phyloP scores from a whole-genome alignment of 1,140 invertebrate genomes.

The Microplitis demolitor region DNA sequence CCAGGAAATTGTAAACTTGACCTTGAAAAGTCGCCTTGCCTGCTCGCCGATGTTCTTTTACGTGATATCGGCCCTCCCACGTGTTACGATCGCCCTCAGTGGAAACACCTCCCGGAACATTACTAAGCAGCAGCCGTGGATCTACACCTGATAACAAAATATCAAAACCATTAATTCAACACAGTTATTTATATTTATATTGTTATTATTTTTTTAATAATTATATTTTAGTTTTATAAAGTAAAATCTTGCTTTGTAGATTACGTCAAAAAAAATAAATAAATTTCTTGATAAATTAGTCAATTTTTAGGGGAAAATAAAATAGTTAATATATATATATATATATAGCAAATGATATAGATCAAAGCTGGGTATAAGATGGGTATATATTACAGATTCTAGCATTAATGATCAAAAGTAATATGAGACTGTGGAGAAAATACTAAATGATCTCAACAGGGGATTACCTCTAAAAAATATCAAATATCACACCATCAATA shows the following conservation, averaged over 20 bases:
- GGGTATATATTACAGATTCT: too few relatives aligned
- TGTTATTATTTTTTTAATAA: not conserved
- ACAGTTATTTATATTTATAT: not conserved
- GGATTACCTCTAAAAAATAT: not conserved
- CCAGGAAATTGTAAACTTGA: constrained; percentile 82
- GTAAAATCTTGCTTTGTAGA: not conserved
- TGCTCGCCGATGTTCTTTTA: constrained; percentile 66
- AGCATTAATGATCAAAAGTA: not conserved
- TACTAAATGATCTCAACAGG: not conserved
- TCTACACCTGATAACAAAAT: constrained; percentile 41
- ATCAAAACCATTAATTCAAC: not conserved
- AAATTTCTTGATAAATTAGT: too few relatives aligned
- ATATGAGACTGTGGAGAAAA: not conserved
- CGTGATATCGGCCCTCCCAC: constrained; percentile 61
- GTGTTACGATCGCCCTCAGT: constrained; percentile 46
- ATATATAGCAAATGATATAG: too few relatives aligned
- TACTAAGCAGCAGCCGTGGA: constrained; percentile 44
- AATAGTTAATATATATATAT: too few relatives aligned
- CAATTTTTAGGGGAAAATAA: too few relatives aligned
- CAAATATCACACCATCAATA: not conserved
- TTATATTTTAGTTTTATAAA: not conserved
- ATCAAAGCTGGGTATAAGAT: too few relatives aligned
- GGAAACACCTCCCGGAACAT: constrained; percentile 26
- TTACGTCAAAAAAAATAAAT: too few relatives aligned
- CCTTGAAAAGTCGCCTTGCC: constrained; percentile 71